A percentile compares a stretch with the other conserved stretches of the same genome.
Conservation (phyloP, 2,113 vertebrate species). For the Leptobrachium leishanense region DNA sequence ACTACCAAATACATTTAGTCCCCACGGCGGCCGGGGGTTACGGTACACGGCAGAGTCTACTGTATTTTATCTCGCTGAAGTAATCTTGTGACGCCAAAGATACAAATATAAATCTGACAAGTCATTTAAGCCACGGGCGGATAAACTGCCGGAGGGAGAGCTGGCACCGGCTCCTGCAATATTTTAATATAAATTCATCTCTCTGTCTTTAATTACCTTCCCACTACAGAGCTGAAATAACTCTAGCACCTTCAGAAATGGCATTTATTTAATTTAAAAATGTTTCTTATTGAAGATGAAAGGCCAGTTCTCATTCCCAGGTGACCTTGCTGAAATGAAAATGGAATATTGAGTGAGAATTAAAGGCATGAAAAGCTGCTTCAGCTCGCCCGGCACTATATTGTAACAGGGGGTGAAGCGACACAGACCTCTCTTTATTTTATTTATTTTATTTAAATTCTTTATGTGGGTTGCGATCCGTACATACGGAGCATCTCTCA, state of each 20-base stretch:
- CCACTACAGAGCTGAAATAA: neutral
- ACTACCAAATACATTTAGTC: too few species aligned
- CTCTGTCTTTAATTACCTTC: neutral
- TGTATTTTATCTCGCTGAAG: neutral
- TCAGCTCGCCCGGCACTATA: neutral
- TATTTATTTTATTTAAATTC: too few species aligned
- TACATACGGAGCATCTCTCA: too few species aligned
- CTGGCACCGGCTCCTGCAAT: too few species aligned
- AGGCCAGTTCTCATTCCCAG: neutral
- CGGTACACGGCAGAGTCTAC: neutral
- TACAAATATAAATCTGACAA: neutral
- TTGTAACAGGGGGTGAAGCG: too few species aligned
- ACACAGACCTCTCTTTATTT: too few species aligned
- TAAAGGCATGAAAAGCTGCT: neutral
- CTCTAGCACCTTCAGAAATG: neutral
- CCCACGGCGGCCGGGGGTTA: too few species aligned
- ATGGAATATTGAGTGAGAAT: neutral
- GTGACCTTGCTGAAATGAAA: neutral
- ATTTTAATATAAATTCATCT: neutral
- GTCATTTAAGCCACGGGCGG: neutral
- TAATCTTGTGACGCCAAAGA: neutral
- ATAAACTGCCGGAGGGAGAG: neutral
- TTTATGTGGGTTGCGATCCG: too few species aligned
- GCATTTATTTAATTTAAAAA: neutral
- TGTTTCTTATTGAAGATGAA: neutral